Conservation (phyloP, 1,140 invertebrate species). For the Drosophila fuyamai region DNA sequence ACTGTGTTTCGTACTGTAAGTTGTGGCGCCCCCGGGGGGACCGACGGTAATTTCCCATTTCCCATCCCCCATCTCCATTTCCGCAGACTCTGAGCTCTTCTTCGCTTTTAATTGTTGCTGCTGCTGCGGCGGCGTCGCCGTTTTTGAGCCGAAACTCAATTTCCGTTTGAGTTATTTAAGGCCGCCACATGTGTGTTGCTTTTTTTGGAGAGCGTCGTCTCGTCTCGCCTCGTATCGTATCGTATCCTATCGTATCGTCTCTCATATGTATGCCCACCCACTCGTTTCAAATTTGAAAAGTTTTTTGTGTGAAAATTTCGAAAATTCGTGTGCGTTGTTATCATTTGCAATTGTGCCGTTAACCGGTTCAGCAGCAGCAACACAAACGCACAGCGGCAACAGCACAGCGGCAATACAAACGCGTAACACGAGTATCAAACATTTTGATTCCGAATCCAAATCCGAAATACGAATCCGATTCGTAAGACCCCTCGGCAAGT, state of each 20-base stretch:
- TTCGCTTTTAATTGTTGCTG: conserved; percentile 74
- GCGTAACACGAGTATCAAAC: not conserved
- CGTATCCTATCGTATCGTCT: conserved; percentile 3
- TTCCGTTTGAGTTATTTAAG: conserved; percentile 74
- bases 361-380: conserved; percentile 65
- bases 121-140: conserved; percentile 9
- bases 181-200: conserved; percentile 24
- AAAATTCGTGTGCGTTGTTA: conserved; percentile 77
- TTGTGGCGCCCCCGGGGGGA: conserved; percentile 13
- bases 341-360: conserved; percentile 83
- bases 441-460: not conserved
- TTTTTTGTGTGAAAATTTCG: conserved; percentile 83
- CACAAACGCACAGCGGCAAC: conserved; percentile 16
- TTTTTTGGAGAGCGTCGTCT: conserved; percentile 22
- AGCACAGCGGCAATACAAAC: conserved; percentile 1
- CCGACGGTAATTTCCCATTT: conserved; percentile 10
- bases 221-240: not conserved
- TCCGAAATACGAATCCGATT: not conserved
- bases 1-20: conserved; percentile 30
- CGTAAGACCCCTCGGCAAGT: conserved; percentile 6
- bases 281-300: conserved; percentile 73
- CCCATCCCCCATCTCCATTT: conserved; percentile 2
- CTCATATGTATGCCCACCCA: conserved; percentile 14
- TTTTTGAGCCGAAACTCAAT: conserved; percentile 75
- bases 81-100: conserved; percentile 26